phyloP scores from a whole-genome alignment of 1,140 invertebrate species.

The Asbolus verrucosus region DNA sequence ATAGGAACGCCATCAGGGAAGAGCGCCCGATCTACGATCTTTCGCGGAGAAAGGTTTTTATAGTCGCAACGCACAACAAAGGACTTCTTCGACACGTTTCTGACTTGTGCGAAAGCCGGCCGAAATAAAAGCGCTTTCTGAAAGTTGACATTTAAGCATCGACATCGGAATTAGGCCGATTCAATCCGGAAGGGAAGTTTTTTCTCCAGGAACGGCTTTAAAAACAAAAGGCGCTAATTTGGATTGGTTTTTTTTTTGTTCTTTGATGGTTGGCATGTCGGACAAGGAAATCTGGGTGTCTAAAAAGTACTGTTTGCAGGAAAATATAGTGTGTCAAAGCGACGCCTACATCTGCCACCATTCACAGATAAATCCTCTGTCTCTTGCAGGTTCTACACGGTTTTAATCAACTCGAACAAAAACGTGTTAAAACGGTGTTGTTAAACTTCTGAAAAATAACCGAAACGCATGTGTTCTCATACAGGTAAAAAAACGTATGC shows the following conservation, averaged over 20 bases:
- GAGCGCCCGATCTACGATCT: no score
- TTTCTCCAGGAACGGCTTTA: no score
- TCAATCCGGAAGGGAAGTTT: no score
- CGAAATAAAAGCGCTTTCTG: no score
- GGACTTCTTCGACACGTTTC: no score
- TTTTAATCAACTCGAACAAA: constrained; percentile 34
- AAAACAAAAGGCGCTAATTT: constrained; percentile 26
- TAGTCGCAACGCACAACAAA: no score
- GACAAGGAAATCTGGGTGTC: neutral
- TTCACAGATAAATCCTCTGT: constrained; percentile 35
- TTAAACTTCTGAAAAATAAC: constrained; percentile 31
- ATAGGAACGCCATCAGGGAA: no score
- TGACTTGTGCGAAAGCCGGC: no score
- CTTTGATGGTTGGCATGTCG: neutral
- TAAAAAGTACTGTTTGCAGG: neutral
- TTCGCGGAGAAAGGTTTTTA: no score
- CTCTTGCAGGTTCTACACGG: constrained; percentile 33
- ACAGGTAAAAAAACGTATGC: neutral
- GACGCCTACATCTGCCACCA: constrained; percentile 21
- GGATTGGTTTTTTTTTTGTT: constrained; percentile 8
- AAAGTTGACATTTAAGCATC: no score
- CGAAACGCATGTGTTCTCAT: neutral
- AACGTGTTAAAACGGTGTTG: constrained; percentile 20
- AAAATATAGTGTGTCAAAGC: no score
- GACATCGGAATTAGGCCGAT: no score